Evolutionary conservation across 2,888 invertebrate genomes (phyloP), one percentile per base, ranked within the genome.

Genomic region (Tiliacea aurago): DNA sequence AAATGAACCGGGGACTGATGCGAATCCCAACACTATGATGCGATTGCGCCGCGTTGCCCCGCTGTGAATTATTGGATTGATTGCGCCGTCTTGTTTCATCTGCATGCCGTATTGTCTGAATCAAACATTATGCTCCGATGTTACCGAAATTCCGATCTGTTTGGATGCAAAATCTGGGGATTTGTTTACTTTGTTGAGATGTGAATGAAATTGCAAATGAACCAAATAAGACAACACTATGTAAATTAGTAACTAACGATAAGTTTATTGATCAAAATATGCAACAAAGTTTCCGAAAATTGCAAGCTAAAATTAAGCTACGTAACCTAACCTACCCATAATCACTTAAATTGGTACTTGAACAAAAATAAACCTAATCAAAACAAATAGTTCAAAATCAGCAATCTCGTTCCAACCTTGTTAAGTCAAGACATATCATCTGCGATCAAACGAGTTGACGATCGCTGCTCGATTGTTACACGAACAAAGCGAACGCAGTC

Each of bases 1-100:
- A 92, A 94, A 94, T 94, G 94, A 93, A 93, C 90, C 89, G 85
- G 85, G 85, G 88, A 87, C 90, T 90, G 90, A 90, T 88, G 88
- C 82, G 88, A 90, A 89, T 91, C 88, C 88, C 89, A 90, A 90
- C 90, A 89, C 87, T 80, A 80, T 86, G 86, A 87, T 83, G 86
- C 81, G 83, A 86, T 87, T 86, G 86, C 84, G 76, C 67, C 63
- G 84, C 85, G 76, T 86, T 81, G 81, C 80, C 73, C 77, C 81
- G 68, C 74, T 76, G 81, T 81, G 77, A 87, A 86, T 86, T 86
- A 84, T 86, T 78, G 83, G 81, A 85, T 83, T 90, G 87, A 89
- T 89, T 89, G 85, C 87, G 72, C 74, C 85, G 77, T 87, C 88
- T 89, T 87, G 84, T 86, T 87, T 85, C 80, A 76, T 78, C 68